These are phyloP conservation scores for Deroplatys truncata DNA, from an alignment of 2,888 invertebrate genomes.

Conservation along the genomic window DNA sequence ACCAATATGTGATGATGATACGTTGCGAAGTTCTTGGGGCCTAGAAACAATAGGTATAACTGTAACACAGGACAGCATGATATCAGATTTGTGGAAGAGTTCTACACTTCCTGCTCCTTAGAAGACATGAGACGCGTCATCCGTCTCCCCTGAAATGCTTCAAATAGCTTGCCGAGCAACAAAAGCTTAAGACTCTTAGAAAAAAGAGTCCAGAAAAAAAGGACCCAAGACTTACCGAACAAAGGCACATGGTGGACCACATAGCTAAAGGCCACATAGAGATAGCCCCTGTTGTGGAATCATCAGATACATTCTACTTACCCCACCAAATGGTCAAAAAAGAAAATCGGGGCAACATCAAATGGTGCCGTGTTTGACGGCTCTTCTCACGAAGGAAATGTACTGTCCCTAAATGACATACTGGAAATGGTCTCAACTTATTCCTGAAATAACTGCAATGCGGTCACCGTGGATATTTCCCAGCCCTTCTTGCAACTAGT, in stretches of 20 bases:
- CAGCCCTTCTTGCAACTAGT: slow-evolving; percentile 2
- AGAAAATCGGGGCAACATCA: background rate
- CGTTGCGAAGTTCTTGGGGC: background rate
- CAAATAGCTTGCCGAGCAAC: background rate
- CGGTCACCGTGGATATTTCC: too few species aligned
- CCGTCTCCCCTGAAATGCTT: background rate
- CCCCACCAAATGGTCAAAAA: background rate
- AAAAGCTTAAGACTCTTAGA: background rate
- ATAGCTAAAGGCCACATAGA: background rate
- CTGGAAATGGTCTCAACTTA: background rate
- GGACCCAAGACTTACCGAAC: background rate
- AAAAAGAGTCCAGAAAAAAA: background rate
- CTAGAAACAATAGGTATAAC: slow-evolving; percentile 1
- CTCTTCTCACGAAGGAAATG: too few species aligned
- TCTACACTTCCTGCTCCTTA: background rate
- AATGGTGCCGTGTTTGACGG: background rate
- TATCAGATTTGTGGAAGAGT: background rate
- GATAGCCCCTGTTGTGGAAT: background rate
- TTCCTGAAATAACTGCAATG: too few species aligned
- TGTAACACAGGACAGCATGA: background rate
- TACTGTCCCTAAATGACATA: too few species aligned
- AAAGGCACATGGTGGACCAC: background rate
- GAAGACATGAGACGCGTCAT: background rate
- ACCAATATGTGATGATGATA: too few species aligned
- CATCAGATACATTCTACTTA: background rate